Evolutionary conservation across 53 echinoderm and acorn worm species (phyloP), one percentile per base, ranked within the genome.

Genomic region (Crossaster papposus): DNA sequence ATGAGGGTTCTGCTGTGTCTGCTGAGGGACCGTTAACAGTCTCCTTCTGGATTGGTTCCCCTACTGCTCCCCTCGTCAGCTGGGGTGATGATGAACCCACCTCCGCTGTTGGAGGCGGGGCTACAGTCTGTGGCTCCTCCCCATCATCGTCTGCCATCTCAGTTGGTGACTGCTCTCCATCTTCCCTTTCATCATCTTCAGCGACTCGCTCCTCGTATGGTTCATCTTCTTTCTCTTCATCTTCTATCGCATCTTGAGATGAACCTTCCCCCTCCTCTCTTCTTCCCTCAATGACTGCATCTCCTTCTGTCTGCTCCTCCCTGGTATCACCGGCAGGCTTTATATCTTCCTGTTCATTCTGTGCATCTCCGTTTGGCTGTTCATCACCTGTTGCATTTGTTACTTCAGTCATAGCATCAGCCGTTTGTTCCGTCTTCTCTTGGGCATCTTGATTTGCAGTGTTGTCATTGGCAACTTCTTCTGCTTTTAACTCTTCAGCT

Each of bases 21-120:
- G 64, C 81, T 20, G 51, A 36, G 8, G 75, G 83, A 30, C 91
- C 93, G 44, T 85, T 85, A 11, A 31, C 44, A 28, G 55, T 15
- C 24, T 89, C 85, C 17, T 91, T 77, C 36, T 87, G 87, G 38
- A 75, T 87, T 2, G 63, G 34, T 28, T 91, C 85, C 55, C 64
- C 77, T 2, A 77, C 77, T 30, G 87, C 77, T 65, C 77, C 87
- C n/a, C 77, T 77, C 18, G 54, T 72, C 22, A 75, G 87, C 62
- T 87, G 77, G n/a, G 87, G 75, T 8, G 87, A 77, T 13, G 87
- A 63, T 14, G 87, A 30, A 18, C 22, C 50, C 3, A 26, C 54
- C 20, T 44, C 83, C 0, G 83, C 83, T 10, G 83, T 83, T 2
- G 83, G 83, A 15, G 76, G 87, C 2, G 87, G 87, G 33, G 77